Base-by-base conservation (phyloP, 1,140 invertebrate genomes). In the Globodera rostochiensis region DNA sequence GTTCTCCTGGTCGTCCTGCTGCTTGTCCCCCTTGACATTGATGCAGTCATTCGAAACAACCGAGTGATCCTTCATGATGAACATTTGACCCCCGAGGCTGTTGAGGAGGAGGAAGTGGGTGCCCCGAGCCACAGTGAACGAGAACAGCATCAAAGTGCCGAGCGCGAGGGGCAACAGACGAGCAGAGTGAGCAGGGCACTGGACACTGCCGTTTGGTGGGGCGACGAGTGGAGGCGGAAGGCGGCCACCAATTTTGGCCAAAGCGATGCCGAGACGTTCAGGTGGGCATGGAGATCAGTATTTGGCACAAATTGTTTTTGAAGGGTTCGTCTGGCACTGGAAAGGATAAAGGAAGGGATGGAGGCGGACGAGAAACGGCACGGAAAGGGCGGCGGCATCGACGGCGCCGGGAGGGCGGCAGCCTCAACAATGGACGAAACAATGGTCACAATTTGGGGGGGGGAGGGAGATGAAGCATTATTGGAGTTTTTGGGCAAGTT, bases 31-130 rank as follows among this genome's bases (percentile, higher is more conserved):
- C 8, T 11, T 19, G 66, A 21, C 19, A 47, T 19, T 45, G 57
- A 69, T 19, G 36, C 57, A 78, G 15, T 78, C 13, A 78, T 78
- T 49, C 77, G 77, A n/a, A 78, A 78, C 70, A 78, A 78, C 66
- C 9, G 77, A 78, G 77, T 78, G 66, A 78, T 78, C 50, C 64
- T 78, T 15, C 64, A 78, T n/a, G 77, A 78, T 50, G 77, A 78
- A 69, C 11, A 78, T 78, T 69, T 78, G 21, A n/a, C 53, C 21
- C 50, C 66, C 45, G 77, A 64, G 15, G 60, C 5, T 25, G 8
- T 25, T 19, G 60, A 64, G 47, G 60, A 21, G n/a, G 70, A 78
- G 5, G 69, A 36, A 21, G 25, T 15, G 69, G 69, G 69, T 6
- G 36, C 11, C 15, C 0, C 8, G 67, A 69, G 1, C n/a, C 6